phyloP scores from a whole-genome alignment of 2,797 vertebrate species.

The Chaunax sp. region DNA sequence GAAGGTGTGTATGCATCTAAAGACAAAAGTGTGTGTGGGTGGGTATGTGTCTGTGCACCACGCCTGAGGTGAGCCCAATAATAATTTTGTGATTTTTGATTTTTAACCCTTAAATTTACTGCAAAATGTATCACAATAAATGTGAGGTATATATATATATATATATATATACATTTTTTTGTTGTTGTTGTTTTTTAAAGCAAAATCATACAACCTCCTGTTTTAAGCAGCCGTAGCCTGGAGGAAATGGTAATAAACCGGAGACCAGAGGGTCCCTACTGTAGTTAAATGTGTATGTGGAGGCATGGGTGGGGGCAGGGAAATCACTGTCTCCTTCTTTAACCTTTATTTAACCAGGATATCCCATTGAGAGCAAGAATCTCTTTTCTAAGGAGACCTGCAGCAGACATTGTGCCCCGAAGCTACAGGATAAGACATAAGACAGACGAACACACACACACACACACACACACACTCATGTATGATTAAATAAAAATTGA shows the following conservation, averaged over 20 bases:
- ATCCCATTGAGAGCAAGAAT: slow-evolving; percentile 68
- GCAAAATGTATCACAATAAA: slow-evolving; percentile 34
- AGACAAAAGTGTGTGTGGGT: slow-evolving; percentile 50
- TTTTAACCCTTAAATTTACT: slow-evolving; percentile 3
- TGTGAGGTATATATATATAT: slow-evolving; percentile 15
- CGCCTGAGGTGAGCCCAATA: slow-evolving; percentile 78
- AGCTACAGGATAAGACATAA: slow-evolving; percentile 63
- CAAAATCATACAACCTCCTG: slow-evolving; percentile 29
- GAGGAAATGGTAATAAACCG: slow-evolving; percentile 73
- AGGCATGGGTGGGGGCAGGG: slow-evolving; percentile 24
- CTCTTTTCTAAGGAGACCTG: slow-evolving; percentile 59
- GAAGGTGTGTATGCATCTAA: slow-evolving; percentile 68
- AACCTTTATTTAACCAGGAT: slow-evolving; percentile 78
- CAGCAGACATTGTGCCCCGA: slow-evolving; percentile 69
- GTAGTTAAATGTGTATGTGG: slow-evolving; percentile 61
- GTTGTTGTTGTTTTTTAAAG: too few relatives aligned
- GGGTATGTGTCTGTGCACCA: slow-evolving; percentile 52
- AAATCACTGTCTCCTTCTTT: slow-evolving; percentile 61
- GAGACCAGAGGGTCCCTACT: slow-evolving; percentile 73
- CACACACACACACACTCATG: slow-evolving; percentile 35
- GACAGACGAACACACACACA: slow-evolving; percentile 23
- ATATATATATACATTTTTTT: too few relatives aligned
- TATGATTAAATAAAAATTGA: slow-evolving; percentile 68
- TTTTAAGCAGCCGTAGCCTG: slow-evolving; percentile 65
- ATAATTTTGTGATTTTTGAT: too few relatives aligned